phyloP scores from a whole-genome alignment of 2,888 invertebrate genomes.

The Teinopalpus imperialis region DNA sequence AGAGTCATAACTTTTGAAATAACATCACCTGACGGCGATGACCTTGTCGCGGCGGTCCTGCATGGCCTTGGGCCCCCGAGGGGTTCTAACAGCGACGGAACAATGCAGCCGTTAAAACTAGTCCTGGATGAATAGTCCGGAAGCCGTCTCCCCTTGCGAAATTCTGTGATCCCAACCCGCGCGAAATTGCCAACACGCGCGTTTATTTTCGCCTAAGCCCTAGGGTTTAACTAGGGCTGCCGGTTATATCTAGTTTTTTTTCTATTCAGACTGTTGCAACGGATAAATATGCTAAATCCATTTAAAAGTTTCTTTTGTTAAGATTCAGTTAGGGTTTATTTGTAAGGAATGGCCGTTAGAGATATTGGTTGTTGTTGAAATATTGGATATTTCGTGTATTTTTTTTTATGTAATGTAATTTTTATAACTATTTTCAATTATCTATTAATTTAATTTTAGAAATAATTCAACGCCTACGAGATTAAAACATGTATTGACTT shows the following conservation, averaged over 20 bases:
- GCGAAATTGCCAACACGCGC: conserved; percentile 31
- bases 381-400: too few relatives aligned
- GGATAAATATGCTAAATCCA: too few relatives aligned
- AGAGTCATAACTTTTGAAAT: conserved; percentile 22
- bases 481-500: too few relatives aligned
- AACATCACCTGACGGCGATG: conserved; percentile 35
- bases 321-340: too few relatives aligned
- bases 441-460: too few relatives aligned
- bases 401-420: too few relatives aligned
- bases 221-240: conserved; percentile 7
- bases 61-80: conserved; percentile 36
- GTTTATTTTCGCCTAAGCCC: conserved; percentile 5
- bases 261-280: not conserved
- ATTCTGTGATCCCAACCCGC: conserved; percentile 26
- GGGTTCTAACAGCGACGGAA: conserved; percentile 32
- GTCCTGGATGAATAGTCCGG: conserved; percentile 44
- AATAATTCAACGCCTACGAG: too few relatives aligned
- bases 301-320: too few relatives aligned
- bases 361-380: too few relatives aligned
- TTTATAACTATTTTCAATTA: too few relatives aligned
- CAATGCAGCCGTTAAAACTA: conserved; percentile 45
- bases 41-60: conserved; percentile 35
- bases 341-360: too few relatives aligned
- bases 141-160: conserved; percentile 39
- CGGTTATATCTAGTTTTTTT: conserved; percentile 7